Evolutionary conservation across 2,113 vertebrate genomes (phyloP).

Genomic region (Dolichotis patagonum): DNA sequence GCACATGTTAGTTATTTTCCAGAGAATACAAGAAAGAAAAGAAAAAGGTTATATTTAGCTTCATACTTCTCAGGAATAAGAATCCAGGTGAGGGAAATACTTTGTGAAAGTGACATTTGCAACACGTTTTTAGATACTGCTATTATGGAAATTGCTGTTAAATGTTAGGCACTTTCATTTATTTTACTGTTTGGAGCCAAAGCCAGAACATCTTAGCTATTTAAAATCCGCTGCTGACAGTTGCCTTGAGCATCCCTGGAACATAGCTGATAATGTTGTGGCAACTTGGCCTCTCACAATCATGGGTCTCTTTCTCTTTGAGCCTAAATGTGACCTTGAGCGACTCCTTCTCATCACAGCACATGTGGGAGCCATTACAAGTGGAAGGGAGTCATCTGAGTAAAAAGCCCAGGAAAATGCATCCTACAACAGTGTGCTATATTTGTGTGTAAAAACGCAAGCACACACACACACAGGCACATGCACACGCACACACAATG

Average conservation of each 20-base stretch:
- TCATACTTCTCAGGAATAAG: constrained; percentile 43
- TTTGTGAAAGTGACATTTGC: constrained; percentile 41
- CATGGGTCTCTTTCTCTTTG: background rate
- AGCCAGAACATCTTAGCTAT: background rate
- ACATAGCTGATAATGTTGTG: background rate
- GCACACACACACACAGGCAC: background rate
- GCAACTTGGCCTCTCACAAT: background rate
- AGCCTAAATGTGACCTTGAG: background rate
- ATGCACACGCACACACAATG: background rate
- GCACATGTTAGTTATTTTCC: constrained; percentile 10
- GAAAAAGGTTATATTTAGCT: background rate
- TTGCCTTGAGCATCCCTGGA: background rate
- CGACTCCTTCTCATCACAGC: background rate
- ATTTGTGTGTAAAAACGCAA: background rate
- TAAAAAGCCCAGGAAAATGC: background rate
- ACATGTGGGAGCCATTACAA: background rate
- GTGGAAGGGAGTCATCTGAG: background rate
- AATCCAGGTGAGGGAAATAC: background rate
- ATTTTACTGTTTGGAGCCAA: constrained; percentile 51
- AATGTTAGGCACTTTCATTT: constrained; percentile 35
- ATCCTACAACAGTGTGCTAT: background rate
- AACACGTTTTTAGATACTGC: constrained; percentile 17
- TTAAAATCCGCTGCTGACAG: constrained; percentile 45
- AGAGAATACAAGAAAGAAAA: background rate
- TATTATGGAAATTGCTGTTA: constrained; percentile 52